phyloP scores from a whole-genome alignment of 1,140 invertebrate genomes.

The Amphibalanus amphitrite region DNA sequence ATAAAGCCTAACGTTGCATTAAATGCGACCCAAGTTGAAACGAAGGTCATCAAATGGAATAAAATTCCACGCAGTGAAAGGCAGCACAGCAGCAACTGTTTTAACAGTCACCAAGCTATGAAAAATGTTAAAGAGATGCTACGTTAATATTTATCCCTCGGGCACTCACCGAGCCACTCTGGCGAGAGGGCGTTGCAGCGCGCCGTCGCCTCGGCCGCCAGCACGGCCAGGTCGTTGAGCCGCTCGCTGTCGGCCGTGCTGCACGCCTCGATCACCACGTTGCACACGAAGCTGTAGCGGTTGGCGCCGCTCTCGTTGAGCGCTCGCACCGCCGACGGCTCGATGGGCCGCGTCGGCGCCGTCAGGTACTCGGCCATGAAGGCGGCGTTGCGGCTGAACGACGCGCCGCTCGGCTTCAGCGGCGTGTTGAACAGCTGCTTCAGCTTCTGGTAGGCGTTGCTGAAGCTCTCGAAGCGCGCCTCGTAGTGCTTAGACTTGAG shows the following conservation, averaged over 20 bases:
- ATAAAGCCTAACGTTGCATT: too few relatives aligned
- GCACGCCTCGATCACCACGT: constrained; percentile 73
- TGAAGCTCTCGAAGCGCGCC: constrained; percentile 58
- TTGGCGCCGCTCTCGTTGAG: constrained; percentile 54
- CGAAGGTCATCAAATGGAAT: too few relatives aligned
- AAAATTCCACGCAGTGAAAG: too few relatives aligned
- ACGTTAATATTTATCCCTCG: too few relatives aligned
- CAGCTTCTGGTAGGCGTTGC: constrained; percentile 72
- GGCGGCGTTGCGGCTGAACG: constrained; percentile 56
- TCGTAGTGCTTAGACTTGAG: constrained; percentile 49
- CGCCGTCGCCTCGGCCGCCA: constrained; percentile 91
- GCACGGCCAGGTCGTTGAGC: constrained; percentile 83
- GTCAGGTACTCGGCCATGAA: constrained; percentile 49
- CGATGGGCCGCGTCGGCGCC: constrained; percentile 26
- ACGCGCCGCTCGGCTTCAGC: constrained; percentile 39
- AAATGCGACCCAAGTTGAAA: too few relatives aligned
- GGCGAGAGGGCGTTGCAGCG: constrained; percentile 72
- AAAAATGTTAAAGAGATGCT: too few relatives aligned
- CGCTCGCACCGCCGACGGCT: constrained; percentile 42
- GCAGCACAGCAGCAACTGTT: too few relatives aligned
- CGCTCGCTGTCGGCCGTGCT: constrained; percentile 59
- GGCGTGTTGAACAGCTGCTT: constrained; percentile 70
- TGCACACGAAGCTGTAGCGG: constrained; percentile 89
- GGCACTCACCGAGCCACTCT: constrained; percentile 61
- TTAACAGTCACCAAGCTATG: too few relatives aligned